phyloP scores from a whole-genome alignment of 1,140 invertebrate species.

The Lineus longissimus region DNA sequence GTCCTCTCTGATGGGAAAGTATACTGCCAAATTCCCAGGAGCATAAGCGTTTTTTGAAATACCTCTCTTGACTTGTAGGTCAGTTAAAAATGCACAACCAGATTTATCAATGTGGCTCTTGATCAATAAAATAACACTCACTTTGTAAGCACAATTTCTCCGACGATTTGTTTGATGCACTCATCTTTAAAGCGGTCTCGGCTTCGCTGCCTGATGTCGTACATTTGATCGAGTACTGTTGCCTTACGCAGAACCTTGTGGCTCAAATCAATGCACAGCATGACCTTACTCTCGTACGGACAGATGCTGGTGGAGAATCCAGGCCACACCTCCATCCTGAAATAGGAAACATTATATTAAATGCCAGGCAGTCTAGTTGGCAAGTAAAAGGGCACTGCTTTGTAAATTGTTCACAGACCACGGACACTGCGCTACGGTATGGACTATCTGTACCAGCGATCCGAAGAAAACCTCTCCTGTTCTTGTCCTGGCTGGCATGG shows the following conservation, averaged over 20 bases:
- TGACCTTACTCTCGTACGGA: constrained; percentile 77
- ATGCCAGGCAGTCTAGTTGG: neutral
- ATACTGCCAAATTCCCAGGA: too few species aligned
- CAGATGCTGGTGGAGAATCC: constrained; percentile 78
- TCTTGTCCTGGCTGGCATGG: neutral
- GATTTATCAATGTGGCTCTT: too few species aligned
- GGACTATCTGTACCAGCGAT: neutral
- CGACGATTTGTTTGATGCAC: constrained; percentile 63
- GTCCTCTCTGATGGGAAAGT: too few species aligned
- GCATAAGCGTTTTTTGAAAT: too few species aligned
- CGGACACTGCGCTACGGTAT: neutral
- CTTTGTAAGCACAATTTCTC: constrained; percentile 73
- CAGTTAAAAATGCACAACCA: too few species aligned
- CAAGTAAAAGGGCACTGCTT: neutral
- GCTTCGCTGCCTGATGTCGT: constrained; percentile 50
- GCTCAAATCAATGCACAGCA: constrained; percentile 78
- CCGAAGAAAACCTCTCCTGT: neutral
- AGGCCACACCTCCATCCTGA: constrained; percentile 76
- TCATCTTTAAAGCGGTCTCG: constrained; percentile 55
- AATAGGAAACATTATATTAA: neutral
- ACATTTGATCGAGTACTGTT: constrained; percentile 73
- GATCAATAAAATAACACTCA: constrained; percentile 22
- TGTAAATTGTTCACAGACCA: too few species aligned
- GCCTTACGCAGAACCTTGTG: constrained; percentile 75
- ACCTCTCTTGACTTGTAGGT: too few species aligned